Base-by-base conservation (phyloP, 2,888 invertebrate species). In the Epiblema foenella region DNA sequence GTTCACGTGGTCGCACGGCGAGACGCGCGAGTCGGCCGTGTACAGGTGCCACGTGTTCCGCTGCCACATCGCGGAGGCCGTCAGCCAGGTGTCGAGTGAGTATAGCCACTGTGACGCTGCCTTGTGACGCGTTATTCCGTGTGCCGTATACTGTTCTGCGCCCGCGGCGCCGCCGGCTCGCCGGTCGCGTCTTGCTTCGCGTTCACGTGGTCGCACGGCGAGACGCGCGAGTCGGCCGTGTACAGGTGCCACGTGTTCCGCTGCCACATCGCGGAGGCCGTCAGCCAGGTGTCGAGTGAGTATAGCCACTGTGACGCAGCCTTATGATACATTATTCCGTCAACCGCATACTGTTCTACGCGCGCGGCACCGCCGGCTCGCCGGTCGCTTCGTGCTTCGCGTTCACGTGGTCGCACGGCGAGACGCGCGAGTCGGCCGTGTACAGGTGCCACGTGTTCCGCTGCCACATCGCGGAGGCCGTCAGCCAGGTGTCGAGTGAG, bases 211-310 rank as follows among this genome's bases (percentile, higher is more conserved):
- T 97, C 98, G 60, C 98, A 98, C 85, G 98, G 98, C 0, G 98
- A 98, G 81, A 96, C 96, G 42, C 95, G 96, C 78, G 97, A 98
- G 89, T 96, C 97, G 0, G 96, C 98, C 59, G 96, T 99, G 74
- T 99, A 98, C 89, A 98, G 99, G 89, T 99, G 99, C 93, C 99
- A 99, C 93, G 98, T 98, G 60, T 99, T 99, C 93, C 33, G 33
- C n/a, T 33, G n/a, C 24, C 56, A 33, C n/a, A 33, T 33, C 11
- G 51, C 51, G 10, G 51, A 51, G 20, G 51, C 51, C 10, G 51
- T 51, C 54, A 54, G 54, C 54, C 54, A 54, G 18, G 51, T 51
- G 11, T 20, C 18, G 18, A 51, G 51, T 51, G 18, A 51, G 51
- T 12, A 17, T 29, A 56, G 29, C 9, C 33, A 5, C 33, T 33